Percentiles rank a stretch among this genome's conserved stretches.
Conservation (phyloP, 2,113 vertebrate species). For the Aplodontia rufa region DNA sequence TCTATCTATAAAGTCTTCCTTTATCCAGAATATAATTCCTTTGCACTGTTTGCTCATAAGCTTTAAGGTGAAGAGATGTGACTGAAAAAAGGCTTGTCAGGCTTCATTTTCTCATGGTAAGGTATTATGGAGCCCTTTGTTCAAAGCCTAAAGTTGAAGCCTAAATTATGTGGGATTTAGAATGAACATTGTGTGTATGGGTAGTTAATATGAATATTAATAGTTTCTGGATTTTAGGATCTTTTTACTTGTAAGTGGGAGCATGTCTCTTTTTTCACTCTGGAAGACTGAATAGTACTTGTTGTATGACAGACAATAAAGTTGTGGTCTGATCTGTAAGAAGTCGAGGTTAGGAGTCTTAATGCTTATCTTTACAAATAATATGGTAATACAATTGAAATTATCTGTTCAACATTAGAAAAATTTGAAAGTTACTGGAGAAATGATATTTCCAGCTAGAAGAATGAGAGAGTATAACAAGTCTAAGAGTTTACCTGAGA, state of each 20-base stretch:
- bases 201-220: conserved; percentile 42
- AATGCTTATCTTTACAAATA: background rate
- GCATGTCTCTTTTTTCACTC: background rate
- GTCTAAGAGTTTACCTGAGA: background rate
- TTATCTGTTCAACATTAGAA: background rate
- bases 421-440: conserved; percentile 1
- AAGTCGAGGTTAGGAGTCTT: background rate
- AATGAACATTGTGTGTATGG: background rate
- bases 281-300: conserved; percentile 51
- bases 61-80: conserved; percentile 25
- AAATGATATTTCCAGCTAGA: background rate
- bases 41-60: background rate
- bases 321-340: background rate
- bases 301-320: conserved; percentile 61
- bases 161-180: background rate
- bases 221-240: conserved; percentile 69
- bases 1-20: conserved; percentile 20
- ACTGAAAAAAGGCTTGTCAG: background rate
- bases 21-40: background rate
- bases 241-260: conserved; percentile 39
- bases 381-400: background rate
- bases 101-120: background rate
- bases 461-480: background rate
- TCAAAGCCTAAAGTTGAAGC: background rate
- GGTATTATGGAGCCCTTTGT: background rate